A percentile compares a stretch with the other conserved stretches of the same genome.
Conservation (phyloP, 2,113 vertebrate genomes). For the Isurus oxyrinchus region DNA sequence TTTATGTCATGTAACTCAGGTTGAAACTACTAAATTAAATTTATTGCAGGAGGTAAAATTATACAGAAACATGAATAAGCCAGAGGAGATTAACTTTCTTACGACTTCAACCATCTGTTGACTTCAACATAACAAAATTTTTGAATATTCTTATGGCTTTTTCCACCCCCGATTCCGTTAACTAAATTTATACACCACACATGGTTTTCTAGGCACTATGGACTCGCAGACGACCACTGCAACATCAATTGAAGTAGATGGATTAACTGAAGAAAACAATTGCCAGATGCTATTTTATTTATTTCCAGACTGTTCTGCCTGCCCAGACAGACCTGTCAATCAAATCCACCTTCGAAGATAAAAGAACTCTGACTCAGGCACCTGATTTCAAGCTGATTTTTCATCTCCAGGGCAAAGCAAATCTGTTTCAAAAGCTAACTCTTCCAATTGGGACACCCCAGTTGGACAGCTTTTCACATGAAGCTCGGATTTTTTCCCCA, state of each 20-base stretch:
- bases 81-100: background rate
- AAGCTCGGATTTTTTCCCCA: background rate
- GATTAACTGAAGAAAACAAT: background rate
- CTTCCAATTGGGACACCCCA: background rate
- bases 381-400: background rate
- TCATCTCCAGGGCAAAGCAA: background rate
- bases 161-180: background rate
- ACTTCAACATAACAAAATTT: background rate
- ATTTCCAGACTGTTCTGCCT: background rate
- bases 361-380: background rate
- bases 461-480: background rate
- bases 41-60: background rate
- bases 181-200: background rate
- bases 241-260: background rate
- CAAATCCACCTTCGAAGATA: background rate
- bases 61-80: background rate
- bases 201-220: background rate
- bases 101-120: background rate
- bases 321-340: background rate
- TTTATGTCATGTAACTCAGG: background rate
- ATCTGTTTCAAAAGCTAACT: background rate
- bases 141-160: background rate
- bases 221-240: background rate
- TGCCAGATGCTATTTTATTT: background rate
- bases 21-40: background rate